Evolutionary conservation across 2,797 vertebrate species (phyloP).

Genomic region (Dicrostonyx torquatus): DNA sequence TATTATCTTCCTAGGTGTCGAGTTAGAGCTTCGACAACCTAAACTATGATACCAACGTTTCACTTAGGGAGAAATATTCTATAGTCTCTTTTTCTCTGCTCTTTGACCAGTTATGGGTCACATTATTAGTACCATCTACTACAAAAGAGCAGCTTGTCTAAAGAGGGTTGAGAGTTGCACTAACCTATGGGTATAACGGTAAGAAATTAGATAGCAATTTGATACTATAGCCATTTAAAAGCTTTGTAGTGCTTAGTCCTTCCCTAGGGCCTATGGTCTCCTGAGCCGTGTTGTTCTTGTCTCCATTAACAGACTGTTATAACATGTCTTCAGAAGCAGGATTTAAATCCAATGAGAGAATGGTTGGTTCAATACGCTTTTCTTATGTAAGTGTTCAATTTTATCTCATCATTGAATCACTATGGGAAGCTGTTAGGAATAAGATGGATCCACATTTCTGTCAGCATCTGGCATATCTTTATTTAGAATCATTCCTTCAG

Average conservation of each 20-base stretch:
- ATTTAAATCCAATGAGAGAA: not conserved
- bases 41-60: not conserved
- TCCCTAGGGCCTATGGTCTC: not conserved
- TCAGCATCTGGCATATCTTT: constrained; percentile 5
- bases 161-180: not conserved
- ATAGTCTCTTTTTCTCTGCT: not conserved
- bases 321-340: not conserved
- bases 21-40: not conserved
- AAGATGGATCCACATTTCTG: not conserved
- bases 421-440: not conserved
- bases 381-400: constrained; percentile 18
- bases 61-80: not conserved
- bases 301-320: not conserved
- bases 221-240: not conserved
- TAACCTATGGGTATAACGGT: not conserved
- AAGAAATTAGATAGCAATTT: not conserved
- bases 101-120: not conserved
- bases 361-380: not conserved
- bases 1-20: not conserved
- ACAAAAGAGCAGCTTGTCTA: not conserved
- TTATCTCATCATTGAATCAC: not conserved
- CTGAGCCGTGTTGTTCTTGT: not conserved
- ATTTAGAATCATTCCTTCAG: constrained; percentile 22
- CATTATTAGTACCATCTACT: not conserved
- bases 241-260: not conserved